Evolutionary conservation across 2,888 invertebrate genomes (phyloP).

Genomic region (Rhamnusium bicolor): DNA sequence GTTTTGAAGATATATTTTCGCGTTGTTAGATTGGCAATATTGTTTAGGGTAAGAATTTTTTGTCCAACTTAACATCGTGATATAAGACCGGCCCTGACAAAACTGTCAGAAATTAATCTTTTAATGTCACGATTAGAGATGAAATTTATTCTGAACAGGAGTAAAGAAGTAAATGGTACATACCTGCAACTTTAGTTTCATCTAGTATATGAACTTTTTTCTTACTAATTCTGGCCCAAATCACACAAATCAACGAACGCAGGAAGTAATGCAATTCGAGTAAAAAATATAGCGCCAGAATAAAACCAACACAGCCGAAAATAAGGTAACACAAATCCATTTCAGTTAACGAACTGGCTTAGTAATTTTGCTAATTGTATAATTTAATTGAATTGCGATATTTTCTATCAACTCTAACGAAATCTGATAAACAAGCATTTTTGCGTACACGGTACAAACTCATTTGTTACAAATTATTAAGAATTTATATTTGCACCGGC

Average conservation of each 20-base stretch:
- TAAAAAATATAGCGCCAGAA: slow-evolving; percentile 75
- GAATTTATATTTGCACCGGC: slow-evolving; percentile 6
- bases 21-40: too few relatives aligned
- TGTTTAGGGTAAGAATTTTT: too few relatives aligned
- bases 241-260: slow-evolving; percentile 79
- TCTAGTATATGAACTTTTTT: slow-evolving; percentile 78
- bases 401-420: slow-evolving; percentile 14
- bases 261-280: slow-evolving; percentile 84
- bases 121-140: too few relatives aligned
- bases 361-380: background rate
- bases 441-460: slow-evolving; percentile 14
- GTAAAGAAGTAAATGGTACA: too few relatives aligned
- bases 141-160: background rate
- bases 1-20: too few relatives aligned
- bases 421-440: slow-evolving; percentile 27
- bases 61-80: too few relatives aligned
- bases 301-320: slow-evolving; percentile 52
- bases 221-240: slow-evolving; percentile 79
- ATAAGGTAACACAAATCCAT: slow-evolving; percentile 41
- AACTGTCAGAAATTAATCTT: too few relatives aligned
- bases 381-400: slow-evolving; percentile 16
- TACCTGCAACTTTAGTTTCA: slow-evolving; percentile 80
- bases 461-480: slow-evolving; percentile 24
- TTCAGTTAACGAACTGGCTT: background rate
- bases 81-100: background rate